Evolutionary conservation across 2,113 vertebrate genomes (phyloP), one percentile per base, ranked within the genome.

Genomic region (Dolichotis patagonum): DNA sequence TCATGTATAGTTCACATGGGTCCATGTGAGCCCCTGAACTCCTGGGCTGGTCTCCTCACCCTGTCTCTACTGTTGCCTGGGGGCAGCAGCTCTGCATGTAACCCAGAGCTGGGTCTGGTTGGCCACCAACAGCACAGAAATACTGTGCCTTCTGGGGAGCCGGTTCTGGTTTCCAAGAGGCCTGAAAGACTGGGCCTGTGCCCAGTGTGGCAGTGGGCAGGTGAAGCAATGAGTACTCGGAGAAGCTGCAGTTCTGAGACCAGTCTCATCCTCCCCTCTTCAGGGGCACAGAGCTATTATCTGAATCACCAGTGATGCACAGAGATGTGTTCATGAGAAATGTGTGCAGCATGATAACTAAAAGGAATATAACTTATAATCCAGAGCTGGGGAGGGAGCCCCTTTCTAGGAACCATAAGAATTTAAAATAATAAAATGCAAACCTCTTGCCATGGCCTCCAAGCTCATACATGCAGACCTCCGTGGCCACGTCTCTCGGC

Each of bases 81-180:
- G 13, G 41, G 30, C 5, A 7, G 67, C n/a, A n/a, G 32, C 28
- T 11, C 41, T 26, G 87, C 35, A 1, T 38, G 32, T 12, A 43
- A 26, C 12, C 30, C 7, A 38, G n/a, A 56, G 43, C 58, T 46
- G 43, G 30, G 13, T 38, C 83, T 58, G 1, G 10, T 2, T 19
- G 52, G 9, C n/a, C 32, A 22, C n/a, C 7, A 4, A 35, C 6
- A 0, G 32, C 0, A 7, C 2, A 0, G n/a, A 20, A 16, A 20
- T 8, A 16, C 12, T 43, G 46, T 0, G 4, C n/a, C 32, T 69
- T 1, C 43, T 26, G 85, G 41, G 3, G 28, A 43, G 56, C 49
- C 14, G 28, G 19, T 5, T 56, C 52, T 88, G 43, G 16, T 26
- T 32, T 28, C 28, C 7, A 16, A 52, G 46, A 24, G 12, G 9